Conservation (phyloP, 2,797 vertebrate genomes). For the Novumbra hubbsi region DNA sequence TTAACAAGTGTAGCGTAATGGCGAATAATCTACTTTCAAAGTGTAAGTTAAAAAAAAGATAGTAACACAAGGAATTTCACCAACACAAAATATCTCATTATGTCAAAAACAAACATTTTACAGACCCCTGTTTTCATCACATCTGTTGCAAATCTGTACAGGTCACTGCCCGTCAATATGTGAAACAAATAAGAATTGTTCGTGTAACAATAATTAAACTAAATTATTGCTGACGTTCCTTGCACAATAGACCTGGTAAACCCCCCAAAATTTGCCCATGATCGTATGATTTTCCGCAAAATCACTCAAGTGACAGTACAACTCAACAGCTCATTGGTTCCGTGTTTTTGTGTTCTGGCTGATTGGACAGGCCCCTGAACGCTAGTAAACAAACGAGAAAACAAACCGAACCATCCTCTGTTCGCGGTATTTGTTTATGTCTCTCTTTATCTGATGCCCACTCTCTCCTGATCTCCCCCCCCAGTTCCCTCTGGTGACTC, state of each 20-base stretch:
- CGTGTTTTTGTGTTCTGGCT: not conserved
- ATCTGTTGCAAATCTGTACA: not conserved
- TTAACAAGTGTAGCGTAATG: too few relatives aligned
- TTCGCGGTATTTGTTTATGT: not conserved
- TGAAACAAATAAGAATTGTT: not conserved
- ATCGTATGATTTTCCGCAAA: too few relatives aligned
- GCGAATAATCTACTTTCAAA: too few relatives aligned
- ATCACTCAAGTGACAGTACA: not conserved
- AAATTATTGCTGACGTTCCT: too few relatives aligned
- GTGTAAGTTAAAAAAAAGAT: too few relatives aligned
- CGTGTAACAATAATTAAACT: too few relatives aligned
- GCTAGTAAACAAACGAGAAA: not conserved
- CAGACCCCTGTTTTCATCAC: too few relatives aligned
- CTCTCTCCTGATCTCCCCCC: not conserved
- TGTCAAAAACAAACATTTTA: too few relatives aligned
- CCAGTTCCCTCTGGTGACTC: not conserved
- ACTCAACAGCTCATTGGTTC: not conserved
- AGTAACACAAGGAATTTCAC: too few relatives aligned
- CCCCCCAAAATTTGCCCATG: too few relatives aligned
- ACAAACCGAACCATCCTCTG: not conserved
- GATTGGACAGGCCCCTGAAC: not conserved
- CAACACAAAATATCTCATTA: too few relatives aligned
- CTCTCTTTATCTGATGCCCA: not conserved
- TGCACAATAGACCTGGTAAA: too few relatives aligned
- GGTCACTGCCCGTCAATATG: not conserved